A percentile compares a stretch with the other conserved stretches of the same genome.
These are phyloP conservation scores for Alosa alosa DNA, from an alignment of 2,113 vertebrate genomes.

Conservation along the genomic window DNA sequence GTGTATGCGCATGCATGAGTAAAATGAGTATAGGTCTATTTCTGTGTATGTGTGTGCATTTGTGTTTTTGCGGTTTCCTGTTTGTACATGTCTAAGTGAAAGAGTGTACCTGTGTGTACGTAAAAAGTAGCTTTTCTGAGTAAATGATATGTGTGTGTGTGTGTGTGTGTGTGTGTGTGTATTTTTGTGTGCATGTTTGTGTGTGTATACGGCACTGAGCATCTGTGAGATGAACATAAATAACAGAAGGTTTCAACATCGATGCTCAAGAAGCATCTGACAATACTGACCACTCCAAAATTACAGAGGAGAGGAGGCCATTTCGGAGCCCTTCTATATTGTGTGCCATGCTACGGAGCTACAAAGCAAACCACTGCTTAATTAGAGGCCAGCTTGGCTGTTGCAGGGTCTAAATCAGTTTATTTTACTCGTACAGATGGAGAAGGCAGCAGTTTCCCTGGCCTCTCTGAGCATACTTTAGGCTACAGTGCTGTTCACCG, in stretches of 20 bases:
- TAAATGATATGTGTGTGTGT: background rate
- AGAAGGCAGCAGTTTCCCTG: background rate
- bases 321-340: background rate
- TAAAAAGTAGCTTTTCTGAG: too few species aligned
- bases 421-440: background rate
- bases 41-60: background rate
- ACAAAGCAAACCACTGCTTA: background rate
- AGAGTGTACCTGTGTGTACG: background rate
- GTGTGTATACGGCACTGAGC: too few species aligned
- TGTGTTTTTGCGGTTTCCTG: background rate
- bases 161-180: background rate
- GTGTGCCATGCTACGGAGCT: background rate
- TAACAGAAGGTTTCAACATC: too few species aligned
- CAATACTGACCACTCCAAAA: background rate
- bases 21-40: background rate
- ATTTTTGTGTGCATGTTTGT: background rate
- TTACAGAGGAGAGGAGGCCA: background rate
- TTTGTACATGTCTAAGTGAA: background rate
- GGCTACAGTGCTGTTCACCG: background rate
- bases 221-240: too few species aligned
- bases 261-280: too few species aligned
- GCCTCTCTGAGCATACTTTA: background rate
- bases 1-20: background rate
- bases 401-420: background rate
- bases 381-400: background rate